Base-by-base conservation (phyloP, 1,140 invertebrate genomes). In the Brachionus manjavacas region DNA sequence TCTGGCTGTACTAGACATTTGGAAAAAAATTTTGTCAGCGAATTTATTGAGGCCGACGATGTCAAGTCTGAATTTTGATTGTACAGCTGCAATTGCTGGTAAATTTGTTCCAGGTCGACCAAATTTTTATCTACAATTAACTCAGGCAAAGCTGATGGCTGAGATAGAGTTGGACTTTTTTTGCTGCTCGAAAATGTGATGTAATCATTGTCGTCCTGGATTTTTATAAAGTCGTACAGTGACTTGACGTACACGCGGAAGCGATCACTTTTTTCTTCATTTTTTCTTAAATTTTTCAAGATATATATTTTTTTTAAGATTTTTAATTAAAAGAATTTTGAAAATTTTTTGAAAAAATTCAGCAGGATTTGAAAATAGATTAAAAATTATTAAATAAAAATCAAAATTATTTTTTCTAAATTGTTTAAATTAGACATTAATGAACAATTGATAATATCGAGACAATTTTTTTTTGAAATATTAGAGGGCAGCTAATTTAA, bases 51-150 rank as follows among this genome's bases (percentile, higher is more conserved):
- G n/a, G 81, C 16, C 8, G 35, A 49, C 23, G 52, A 80, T 72
- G 39, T 72, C 52, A 35, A 14, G 31, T 60, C 39, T 25, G 52
- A 35, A 49, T 83, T 68, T 70, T 68, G 41, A 23, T 81, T 81
- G 35, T 64, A 81, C 28, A 68, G 49, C 70, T 83, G 41, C 1
- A 83, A 20, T 83, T 83, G 81, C 70, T 83, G 81, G 35, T 83
- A 83, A 9, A 83, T 83, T 83, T 83, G 81, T 70, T 83, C 81
- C 14, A 49, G 16, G 16, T 83, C 81, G 7, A 83, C 79, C 43
- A 81, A 41, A 64, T 60, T 81, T 43, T 60, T 60, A 25, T 81
- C 79, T 3, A 81, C n/a, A 4, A 81, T 81, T 43, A 81, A 25
- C 41, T 81, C 79, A 9, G 79, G 79, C 41, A 81, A 31, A 39